Evolutionary conservation across 2,113 vertebrate species (phyloP).

Genomic region (Myrmophylax atrothorax): DNA sequence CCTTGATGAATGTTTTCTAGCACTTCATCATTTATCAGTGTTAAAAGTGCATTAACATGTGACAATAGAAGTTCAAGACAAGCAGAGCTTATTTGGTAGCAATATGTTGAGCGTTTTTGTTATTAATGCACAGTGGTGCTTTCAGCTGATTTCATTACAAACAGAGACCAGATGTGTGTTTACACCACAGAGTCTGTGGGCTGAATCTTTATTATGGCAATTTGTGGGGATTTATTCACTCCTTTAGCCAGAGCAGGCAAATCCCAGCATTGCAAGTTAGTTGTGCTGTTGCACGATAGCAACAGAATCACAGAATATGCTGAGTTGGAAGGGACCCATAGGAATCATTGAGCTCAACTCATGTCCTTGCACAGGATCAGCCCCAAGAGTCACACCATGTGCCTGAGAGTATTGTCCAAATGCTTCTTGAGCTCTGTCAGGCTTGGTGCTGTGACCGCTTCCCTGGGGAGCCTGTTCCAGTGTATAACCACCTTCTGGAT

Average conservation of each 20-base stretch:
- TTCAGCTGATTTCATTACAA: constrained; percentile 75
- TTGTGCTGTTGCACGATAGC: not conserved
- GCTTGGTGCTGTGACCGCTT: not conserved
- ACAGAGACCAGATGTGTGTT: constrained; percentile 78
- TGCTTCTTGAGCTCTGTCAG: not conserved
- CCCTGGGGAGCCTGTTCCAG: not conserved
- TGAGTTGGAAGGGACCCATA: not conserved
- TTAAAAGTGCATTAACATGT: constrained; percentile 64
- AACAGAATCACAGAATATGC: not conserved
- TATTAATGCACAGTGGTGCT: constrained; percentile 73
- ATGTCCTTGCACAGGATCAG: not conserved
- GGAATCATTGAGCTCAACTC: not conserved
- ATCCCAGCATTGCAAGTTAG: not conserved
- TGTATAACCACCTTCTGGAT: not conserved
- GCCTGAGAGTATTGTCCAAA: not conserved
- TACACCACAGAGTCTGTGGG: constrained; percentile 60
- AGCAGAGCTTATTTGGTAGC: constrained; percentile 67
- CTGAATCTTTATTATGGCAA: constrained; percentile 73
- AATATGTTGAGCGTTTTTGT: constrained; percentile 71
- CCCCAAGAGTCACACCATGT: not conserved
- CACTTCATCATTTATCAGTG: constrained; percentile 67
- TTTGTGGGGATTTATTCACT: constrained; percentile 63
- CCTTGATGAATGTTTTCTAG: constrained; percentile 62
- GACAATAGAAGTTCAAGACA: constrained; percentile 58
- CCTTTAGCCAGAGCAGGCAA: not conserved